Base-by-base conservation (phyloP, 2,888 invertebrate species). In the Schizotus pectinicornis region DNA sequence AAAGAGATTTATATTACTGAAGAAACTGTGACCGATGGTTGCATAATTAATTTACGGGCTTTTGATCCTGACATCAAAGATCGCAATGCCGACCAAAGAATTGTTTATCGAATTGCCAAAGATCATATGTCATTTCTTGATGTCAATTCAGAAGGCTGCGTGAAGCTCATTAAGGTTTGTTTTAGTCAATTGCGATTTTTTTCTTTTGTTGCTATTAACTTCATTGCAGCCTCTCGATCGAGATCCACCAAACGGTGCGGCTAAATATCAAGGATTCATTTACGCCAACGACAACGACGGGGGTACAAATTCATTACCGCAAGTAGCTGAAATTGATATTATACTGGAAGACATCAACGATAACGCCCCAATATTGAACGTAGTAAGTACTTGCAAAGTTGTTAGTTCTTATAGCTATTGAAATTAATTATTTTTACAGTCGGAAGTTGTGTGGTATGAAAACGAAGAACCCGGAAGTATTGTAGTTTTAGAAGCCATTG, bases 61-160 rank as follows among this genome's bases (percentile, higher is more conserved):
- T 92, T 90, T 75, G 94, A 94, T 78, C 94, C 94, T 0, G 94
- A 95, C 75, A 91, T 94, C 47, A 87, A 87, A 74, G 88, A 93
- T 76, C 83, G 89, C 41, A 85, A 77, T 49, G 89, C 86, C 0
- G 87, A 89, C 51, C 94, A 94, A 74, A 86, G 88, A 67, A 94
- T 94, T 38, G 86, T 88, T 0, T 94, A 91, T 69, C 87, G 84
- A 7, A 88, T 90, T 0, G 89, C 89, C 57, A 85, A 87, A 31
- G 88, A 90, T 46, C 88, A 91, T 63, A 85, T 85, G 58, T 86
- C 87, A 43, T 85, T 88, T 63, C 82, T 94, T 7, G 84, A 83
- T 47, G 91, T 94, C 36, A 87, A 90, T 70, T 54, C 64, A 13
- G 81, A 83, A 8, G 94, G 94, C 0, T 94, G 94, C 72, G 83